Evolutionary conservation across 1,140 invertebrate species (phyloP).

Genomic region (Tribolium castaneum): DNA sequence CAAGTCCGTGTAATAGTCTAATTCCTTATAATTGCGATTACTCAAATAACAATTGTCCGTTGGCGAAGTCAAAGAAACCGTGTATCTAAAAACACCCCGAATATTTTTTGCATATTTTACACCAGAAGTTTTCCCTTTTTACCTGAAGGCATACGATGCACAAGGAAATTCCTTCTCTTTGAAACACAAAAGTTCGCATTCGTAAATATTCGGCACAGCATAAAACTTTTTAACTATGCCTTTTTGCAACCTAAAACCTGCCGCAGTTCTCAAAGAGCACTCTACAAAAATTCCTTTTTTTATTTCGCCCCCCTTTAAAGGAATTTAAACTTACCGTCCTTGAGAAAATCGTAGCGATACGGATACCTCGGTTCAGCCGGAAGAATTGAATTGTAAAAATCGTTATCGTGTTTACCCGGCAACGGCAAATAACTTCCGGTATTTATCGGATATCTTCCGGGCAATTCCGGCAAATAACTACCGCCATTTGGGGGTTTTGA

Average conservation of each 20-base stretch:
- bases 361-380: constrained; percentile 49
- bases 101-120: neutral
- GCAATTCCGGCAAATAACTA: constrained; percentile 41
- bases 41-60: constrained; percentile 82
- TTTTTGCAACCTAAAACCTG: constrained; percentile 77
- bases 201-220: constrained; percentile 73
- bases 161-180: constrained; percentile 78
- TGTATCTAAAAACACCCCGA: constrained; percentile 61
- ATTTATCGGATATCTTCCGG: neutral
- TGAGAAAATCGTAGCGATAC: constrained; percentile 51
- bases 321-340: constrained; percentile 53
- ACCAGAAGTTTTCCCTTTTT: constrained; percentile 44
- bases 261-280: constrained; percentile 78
- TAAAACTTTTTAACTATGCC: constrained; percentile 73
- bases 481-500: neutral
- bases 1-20: constrained; percentile 79
- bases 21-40: constrained; percentile 71
- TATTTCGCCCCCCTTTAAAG: neutral
- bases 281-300: constrained; percentile 65
- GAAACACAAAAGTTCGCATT: constrained; percentile 79
- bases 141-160: constrained; percentile 81
- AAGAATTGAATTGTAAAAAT: constrained; percentile 47
- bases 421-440: constrained; percentile 43
- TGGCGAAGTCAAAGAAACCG: constrained; percentile 61
- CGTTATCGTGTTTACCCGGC: constrained; percentile 19